Evolutionary conservation across 2,888 invertebrate species (phyloP), one percentile per base, ranked within the genome.

Genomic region (Thera obeliscata): DNA sequence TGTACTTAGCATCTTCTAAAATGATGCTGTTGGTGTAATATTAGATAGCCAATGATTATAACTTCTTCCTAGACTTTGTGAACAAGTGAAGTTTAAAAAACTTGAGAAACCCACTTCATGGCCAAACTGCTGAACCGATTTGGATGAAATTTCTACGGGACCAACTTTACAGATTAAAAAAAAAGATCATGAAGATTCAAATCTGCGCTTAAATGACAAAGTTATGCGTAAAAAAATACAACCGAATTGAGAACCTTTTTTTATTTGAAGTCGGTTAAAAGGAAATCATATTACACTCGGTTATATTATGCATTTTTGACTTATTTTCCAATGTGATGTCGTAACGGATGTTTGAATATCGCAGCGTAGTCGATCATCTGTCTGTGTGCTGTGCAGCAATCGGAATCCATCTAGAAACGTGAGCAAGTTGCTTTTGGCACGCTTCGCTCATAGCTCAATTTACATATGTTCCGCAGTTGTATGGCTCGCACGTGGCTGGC

Each of bases 401-500:
- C 74, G 78, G 82, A 81, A 85, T 87, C 81, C 79, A 80, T 79
- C 78, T 80, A 71, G 72, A 72, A 78, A 79, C 81, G 85, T 82
- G 81, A 81, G 77, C 76, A 70, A 70, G 76, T 60, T 76, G 85
- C 81, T 87, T 86, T 89, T 87, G 87, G 85, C 86, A 83, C 83
- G 83, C 76, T 78, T 76, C 72, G 69, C 64, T 77, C 67, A 72
- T 74, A 72, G 73, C 75, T 72, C 81, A 76, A 90, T 90, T 90
- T 87, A 81, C 88, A 88, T 91, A 81, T 82, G 81, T 80, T 70
- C 71, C 71, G 71, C 66, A 78, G 76, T 76, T 79, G 82, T 82
- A 83, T 80, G 80, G 80, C 71, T 74, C 77, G 85, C 88, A 86
- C 86, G 88, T 88, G 88, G 85, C 77, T 80, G 76, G 78, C 78